Base-by-base conservation (phyloP, 2,888 invertebrate genomes). In the Frankliniella fusca region DNA sequence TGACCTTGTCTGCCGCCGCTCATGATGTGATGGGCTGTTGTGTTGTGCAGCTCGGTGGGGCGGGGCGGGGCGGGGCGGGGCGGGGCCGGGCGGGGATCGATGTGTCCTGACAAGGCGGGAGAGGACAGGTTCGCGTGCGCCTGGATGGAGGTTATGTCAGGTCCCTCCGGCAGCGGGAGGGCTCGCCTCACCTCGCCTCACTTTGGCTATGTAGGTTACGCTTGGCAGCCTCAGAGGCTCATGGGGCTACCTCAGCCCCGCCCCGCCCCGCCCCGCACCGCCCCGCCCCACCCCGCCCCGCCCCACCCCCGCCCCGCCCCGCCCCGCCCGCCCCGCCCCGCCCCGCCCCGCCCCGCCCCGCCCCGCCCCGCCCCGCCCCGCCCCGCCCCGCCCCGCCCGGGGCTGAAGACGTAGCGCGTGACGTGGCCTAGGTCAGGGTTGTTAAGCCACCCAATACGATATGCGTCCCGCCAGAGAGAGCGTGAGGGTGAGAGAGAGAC, bases 71-170 rank as follows among this genome's bases (percentile, higher is more conserved):
- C 15, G n/a, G 61, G 15, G 15, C 15, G n/a, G 61, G 18, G 61
- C 15, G 61, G 61, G 61, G 11, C 15, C 7, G 61, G 61, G 61
- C 15, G 18, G 61, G 61, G 61, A 61, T 76, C 70, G 70, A 76
- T 76, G 70, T 8, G 10, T 23, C 70, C 70, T 76, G 70, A 76
- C 70, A 76, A 27, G 70, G 23, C 70, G 70, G n/a, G 70, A 20
- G n/a, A 23, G 70, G 70, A 20, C 70, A 10, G n/a, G 70, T 23
- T 70, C n/a, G 70, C n/a, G n/a, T 70, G 70, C n/a, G 70, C 23
- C 70, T 76, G 23, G 70, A 76, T 76, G 70, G 70, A 76, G 70
- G 70, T 76, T 76, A 27, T 76, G 70, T 76, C 70, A 76, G 27
- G 23, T 27, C 27, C 23, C 3, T 38, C 38, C 38, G 5, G 38